phyloP scores from a whole-genome alignment of 1,140 invertebrate species.

The Sitophilus oryzae region DNA sequence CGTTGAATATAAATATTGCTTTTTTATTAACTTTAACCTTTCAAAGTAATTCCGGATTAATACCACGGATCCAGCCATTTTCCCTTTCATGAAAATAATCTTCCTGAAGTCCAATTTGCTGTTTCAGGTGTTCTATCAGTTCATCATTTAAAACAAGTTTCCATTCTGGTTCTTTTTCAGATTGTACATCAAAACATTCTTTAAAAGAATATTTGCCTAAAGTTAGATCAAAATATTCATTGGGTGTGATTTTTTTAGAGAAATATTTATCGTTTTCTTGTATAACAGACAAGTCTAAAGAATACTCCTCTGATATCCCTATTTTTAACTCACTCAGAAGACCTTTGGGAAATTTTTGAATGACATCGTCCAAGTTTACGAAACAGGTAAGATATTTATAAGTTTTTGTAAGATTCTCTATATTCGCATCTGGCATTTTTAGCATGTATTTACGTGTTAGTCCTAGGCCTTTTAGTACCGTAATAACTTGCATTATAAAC shows the following conservation, averaged over 20 bases:
- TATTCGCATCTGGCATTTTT: slow-evolving; percentile 5
- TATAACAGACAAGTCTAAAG: slow-evolving; percentile 4
- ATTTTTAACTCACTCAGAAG: slow-evolving; percentile 10
- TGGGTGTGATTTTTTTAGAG: slow-evolving; percentile 2
- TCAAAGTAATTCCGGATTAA: slow-evolving; percentile 7
- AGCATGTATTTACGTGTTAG: slow-evolving; percentile 12
- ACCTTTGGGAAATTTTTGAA: neutral
- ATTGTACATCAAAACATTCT: neutral
- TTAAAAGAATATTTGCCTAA: slow-evolving; percentile 16
- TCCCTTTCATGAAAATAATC: no score
- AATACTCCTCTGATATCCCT: slow-evolving; percentile 2
- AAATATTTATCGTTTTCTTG: slow-evolving; percentile 14
- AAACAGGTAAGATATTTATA: slow-evolving; percentile 10
- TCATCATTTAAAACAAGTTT: slow-evolving; percentile 13
- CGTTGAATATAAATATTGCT: neutral
- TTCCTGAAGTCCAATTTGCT: slow-evolving; percentile 2
- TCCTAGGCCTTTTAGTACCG: slow-evolving; percentile 8
- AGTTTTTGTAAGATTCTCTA: slow-evolving; percentile 2
- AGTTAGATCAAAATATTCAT: slow-evolving; percentile 20
- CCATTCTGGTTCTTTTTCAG: neutral
- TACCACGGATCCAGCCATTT: neutral
- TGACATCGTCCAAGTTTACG: slow-evolving; percentile 11
- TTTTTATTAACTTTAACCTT: neutral
- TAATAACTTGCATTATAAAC: slow-evolving; percentile 4
- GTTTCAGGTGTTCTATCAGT: slow-evolving; percentile 6